Percentiles rank a stretch among this genome's conserved stretches.
phyloP scores from a whole-genome alignment of 1,140 invertebrate species.

The Atta colombica region DNA sequence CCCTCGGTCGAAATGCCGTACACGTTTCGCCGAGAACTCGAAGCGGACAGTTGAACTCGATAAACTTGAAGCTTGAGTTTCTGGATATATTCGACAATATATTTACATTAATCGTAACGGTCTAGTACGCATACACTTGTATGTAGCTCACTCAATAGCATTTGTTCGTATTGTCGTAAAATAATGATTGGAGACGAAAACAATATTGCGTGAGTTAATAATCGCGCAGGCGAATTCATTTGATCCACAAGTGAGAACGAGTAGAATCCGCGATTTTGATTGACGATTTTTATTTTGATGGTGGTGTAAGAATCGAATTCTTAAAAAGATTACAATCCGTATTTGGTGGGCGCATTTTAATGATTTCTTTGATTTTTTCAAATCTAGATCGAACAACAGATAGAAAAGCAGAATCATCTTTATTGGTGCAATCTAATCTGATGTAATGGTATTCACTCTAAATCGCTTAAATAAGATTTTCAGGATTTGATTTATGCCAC shows the following conservation, averaged over 20 bases:
- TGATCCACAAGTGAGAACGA: conserved; percentile 18
- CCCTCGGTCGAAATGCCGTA: conserved; percentile 4
- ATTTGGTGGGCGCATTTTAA: neutral
- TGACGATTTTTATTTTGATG: neutral
- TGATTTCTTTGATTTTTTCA: neutral
- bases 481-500: neutral
- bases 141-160: conserved; percentile 73
- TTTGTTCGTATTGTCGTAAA: conserved; percentile 59
- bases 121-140: conserved; percentile 72
- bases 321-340: neutral
- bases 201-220: neutral
- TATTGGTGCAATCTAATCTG: neutral
- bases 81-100: conserved; percentile 79
- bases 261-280: neutral
- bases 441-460: neutral
- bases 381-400: neutral
- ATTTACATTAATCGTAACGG: conserved; percentile 76
- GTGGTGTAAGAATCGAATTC: neutral
- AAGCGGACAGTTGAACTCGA: conserved; percentile 21
- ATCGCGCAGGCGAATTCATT: conserved; percentile 16
- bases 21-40: conserved; percentile 37
- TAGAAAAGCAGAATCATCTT: neutral
- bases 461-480: neutral
- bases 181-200: conserved; percentile 34
- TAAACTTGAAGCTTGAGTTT: conserved; percentile 34